Base-by-base conservation (phyloP, 1,140 invertebrate genomes). In the Bombus consobrinus region DNA sequence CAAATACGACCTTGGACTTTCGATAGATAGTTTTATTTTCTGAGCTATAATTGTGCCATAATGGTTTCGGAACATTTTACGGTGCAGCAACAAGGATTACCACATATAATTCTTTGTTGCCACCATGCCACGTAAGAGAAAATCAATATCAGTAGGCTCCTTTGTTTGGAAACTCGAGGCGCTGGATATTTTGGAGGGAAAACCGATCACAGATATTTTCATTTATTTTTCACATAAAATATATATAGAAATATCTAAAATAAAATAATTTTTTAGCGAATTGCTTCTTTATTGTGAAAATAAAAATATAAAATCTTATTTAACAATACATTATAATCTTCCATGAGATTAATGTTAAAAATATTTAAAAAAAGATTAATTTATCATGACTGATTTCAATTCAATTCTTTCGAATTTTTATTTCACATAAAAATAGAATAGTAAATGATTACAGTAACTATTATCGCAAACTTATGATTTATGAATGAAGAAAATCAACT, bases 91-190 rank as follows among this genome's bases (percentile, higher is more conserved):
- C 57, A 90, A 80, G 80, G 43, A 80, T 77, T 68, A 76, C 64
- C 81, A 90, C 85, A 82, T 88, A 80, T 87, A 89, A 90, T 90
- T 92, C 93, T 93, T 94, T 93, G 93, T 94, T 91, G 85, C 78
- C 83, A 87, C 73, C 78, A 83, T 89, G 71, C 82, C 88, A 88
- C 87, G 85, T 83, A 74, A 89, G 90, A 91, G 91, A 94, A 94
- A 94, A 94, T 94, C 94, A 93, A 94, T 94, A 94, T 89, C 83
- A 89, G 89, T 88, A 87, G 88, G 92, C 86, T 92, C 83, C 93
- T 94, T 94, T 94, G 93, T 94, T 92, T 92, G 92, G 87, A 80
- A 83, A 87, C 84, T 82, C 79, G 79, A 83, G 75, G 77, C 78
- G n/a, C 71, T 81, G 66, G 76, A 79, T 89, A 89, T 92, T 92